These are phyloP conservation scores for Dermolepida albohirtum DNA, from an alignment of 2,888 invertebrate genomes.

Conservation along the genomic window DNA sequence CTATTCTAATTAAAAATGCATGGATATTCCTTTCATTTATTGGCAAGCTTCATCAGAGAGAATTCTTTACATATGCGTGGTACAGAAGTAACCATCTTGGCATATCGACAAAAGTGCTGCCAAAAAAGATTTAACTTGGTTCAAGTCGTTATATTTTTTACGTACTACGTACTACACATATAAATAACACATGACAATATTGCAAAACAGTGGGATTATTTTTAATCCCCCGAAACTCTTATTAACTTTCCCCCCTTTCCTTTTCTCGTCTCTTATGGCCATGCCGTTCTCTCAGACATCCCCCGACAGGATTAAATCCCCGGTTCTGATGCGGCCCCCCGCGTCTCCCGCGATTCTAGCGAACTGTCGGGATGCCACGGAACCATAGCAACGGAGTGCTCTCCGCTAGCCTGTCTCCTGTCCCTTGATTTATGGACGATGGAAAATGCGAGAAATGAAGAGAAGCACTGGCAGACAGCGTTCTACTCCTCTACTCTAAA, in stretches of 20 bases:
- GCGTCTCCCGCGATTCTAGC: slow-evolving; percentile 48
- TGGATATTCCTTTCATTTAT: too few species aligned
- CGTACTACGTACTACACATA: not conserved
- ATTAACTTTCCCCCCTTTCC: slow-evolving; percentile 63
- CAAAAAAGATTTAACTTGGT: slow-evolving; percentile 2
- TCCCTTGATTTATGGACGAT: slow-evolving; percentile 68
- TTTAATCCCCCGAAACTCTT: slow-evolving; percentile 67
- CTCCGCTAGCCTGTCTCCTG: slow-evolving; percentile 67
- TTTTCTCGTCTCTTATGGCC: slow-evolving; percentile 29
- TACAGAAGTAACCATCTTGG: too few species aligned
- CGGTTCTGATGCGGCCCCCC: slow-evolving; percentile 60
- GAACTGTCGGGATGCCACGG: slow-evolving; percentile 67
- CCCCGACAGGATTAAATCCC: slow-evolving; percentile 66
- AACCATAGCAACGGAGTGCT: slow-evolving; percentile 67
- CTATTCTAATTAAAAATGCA: too few species aligned
- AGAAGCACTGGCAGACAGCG: slow-evolving; percentile 65
- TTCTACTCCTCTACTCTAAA: slow-evolving; percentile 27
- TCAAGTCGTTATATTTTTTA: not conserved
- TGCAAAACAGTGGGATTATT: slow-evolving; percentile 67
- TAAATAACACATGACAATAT: slow-evolving; percentile 57
- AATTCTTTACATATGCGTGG: too few species aligned
- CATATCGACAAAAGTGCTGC: not conserved
- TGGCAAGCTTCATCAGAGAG: too few species aligned
- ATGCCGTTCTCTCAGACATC: slow-evolving; percentile 58
- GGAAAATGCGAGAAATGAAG: slow-evolving; percentile 69